A percentile compares a stretch with the other conserved stretches of the same genome.
Conservation (phyloP, 2,113 vertebrate genomes). For the Rhabdornis inornatus region DNA sequence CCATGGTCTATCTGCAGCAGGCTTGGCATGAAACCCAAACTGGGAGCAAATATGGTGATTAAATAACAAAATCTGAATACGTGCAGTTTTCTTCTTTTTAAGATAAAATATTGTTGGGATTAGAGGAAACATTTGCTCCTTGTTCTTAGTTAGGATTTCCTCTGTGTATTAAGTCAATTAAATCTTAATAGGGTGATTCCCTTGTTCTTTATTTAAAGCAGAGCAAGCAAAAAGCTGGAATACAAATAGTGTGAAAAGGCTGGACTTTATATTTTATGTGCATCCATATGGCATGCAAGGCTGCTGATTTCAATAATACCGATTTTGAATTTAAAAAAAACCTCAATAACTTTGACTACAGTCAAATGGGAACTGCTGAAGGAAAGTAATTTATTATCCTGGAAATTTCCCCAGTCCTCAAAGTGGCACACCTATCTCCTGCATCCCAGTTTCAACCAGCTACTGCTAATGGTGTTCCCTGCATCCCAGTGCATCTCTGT, state of each 20-base stretch:
- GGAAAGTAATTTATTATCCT: not conserved
- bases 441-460: not conserved
- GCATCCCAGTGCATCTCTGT: not conserved
- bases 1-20: not conserved
- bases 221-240: not conserved
- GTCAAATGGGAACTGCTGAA: not conserved
- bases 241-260: not conserved
- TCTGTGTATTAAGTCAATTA: not conserved
- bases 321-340: constrained; percentile 10
- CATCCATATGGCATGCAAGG: not conserved
- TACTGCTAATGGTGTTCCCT: not conserved
- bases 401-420: not conserved
- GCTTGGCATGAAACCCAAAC: not conserved
- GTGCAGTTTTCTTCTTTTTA: not conserved
- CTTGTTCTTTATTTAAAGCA: not conserved
- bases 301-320: not conserved
- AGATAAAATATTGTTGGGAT: not conserved
- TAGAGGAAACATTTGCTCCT: not conserved
- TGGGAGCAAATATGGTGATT: not conserved
- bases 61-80: not conserved
- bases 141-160: not conserved
- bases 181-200: not conserved
- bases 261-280: not conserved
- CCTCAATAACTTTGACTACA: not conserved
- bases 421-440: not conserved